Evolutionary conservation across 2,888 invertebrate species (phyloP).

Genomic region (Biston betularia): DNA sequence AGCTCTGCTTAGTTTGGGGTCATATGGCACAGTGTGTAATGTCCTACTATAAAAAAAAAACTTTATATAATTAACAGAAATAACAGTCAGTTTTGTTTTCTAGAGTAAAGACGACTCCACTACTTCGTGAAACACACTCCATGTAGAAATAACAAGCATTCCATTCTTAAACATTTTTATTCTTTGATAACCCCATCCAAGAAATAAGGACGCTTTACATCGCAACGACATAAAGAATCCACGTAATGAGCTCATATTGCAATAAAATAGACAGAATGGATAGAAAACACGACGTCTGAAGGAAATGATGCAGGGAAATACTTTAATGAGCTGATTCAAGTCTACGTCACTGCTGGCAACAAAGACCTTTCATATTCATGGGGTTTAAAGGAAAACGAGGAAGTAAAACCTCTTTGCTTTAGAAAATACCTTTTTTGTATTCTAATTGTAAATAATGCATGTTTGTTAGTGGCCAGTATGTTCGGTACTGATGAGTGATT

Average conservation of each 20-base stretch:
- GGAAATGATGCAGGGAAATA: constrained; percentile 71
- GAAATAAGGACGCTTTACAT: constrained; percentile 33
- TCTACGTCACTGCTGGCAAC: constrained; percentile 55
- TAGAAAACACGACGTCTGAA: constrained; percentile 63
- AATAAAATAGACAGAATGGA: constrained; percentile 53
- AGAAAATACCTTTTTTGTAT: constrained; percentile 35
- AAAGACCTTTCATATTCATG: constrained; percentile 61
- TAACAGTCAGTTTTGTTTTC: not conserved
- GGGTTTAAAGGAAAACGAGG: constrained; percentile 66
- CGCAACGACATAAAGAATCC: constrained; percentile 41
- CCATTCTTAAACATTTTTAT: constrained; percentile 17
- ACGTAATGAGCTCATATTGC: constrained; percentile 55
- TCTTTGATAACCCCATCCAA: constrained; percentile 26
- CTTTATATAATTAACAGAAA: too few species aligned
- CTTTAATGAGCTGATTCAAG: constrained; percentile 75
- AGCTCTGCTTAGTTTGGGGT: too few species aligned
- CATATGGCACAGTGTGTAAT: too few species aligned
- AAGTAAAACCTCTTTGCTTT: constrained; percentile 41
- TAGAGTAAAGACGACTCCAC: not conserved
- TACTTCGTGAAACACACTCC: not conserved
- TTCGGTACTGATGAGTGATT: not conserved
- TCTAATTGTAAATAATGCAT: constrained; percentile 42
- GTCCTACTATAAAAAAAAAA: too few species aligned
- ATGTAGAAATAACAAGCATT: constrained; percentile 15
- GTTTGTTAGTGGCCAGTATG: constrained; percentile 6